These are phyloP conservation scores for Allobates femoralis DNA, from an alignment of 2,797 vertebrate species.

Conservation along the genomic window DNA sequence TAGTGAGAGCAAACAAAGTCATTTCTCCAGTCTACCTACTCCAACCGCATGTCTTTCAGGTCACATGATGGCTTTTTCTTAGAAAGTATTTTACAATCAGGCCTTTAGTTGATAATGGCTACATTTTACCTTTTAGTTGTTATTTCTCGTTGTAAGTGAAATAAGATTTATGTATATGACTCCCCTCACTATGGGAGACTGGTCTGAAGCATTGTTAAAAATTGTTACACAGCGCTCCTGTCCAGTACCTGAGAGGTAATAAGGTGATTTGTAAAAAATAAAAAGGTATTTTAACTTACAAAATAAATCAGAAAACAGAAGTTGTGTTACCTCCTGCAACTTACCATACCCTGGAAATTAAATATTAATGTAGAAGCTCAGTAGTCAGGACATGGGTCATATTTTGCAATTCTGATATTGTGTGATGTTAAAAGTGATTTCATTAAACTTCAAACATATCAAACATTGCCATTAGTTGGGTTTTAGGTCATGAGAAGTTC, in stretches of 20 bases:
- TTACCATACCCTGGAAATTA: too few relatives aligned
- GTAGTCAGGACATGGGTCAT: not conserved
- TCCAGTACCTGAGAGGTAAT: too few relatives aligned
- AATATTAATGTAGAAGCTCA: not conserved
- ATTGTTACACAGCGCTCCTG: not conserved
- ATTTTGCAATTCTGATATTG: not conserved
- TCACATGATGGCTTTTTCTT: conserved; percentile 25
- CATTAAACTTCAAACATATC: too few relatives aligned
- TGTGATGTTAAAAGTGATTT: not conserved
- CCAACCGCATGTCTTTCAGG: not conserved
- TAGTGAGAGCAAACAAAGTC: not conserved
- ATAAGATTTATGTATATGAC: not conserved
- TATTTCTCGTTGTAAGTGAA: not conserved
- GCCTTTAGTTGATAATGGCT: not conserved
- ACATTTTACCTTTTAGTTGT: not conserved
- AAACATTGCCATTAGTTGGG: too few relatives aligned
- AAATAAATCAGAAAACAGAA: not conserved
- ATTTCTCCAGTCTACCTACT: not conserved
- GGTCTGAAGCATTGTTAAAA: not conserved
- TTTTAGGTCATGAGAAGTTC: too few relatives aligned
- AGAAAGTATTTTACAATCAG: conserved; percentile 34
- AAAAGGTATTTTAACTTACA: not conserved
- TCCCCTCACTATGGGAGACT: not conserved
- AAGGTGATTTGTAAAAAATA: too few relatives aligned
- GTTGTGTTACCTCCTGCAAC: too few relatives aligned